Conservation (phyloP, 2,113 vertebrate genomes). For the Pithys albifrons region DNA sequence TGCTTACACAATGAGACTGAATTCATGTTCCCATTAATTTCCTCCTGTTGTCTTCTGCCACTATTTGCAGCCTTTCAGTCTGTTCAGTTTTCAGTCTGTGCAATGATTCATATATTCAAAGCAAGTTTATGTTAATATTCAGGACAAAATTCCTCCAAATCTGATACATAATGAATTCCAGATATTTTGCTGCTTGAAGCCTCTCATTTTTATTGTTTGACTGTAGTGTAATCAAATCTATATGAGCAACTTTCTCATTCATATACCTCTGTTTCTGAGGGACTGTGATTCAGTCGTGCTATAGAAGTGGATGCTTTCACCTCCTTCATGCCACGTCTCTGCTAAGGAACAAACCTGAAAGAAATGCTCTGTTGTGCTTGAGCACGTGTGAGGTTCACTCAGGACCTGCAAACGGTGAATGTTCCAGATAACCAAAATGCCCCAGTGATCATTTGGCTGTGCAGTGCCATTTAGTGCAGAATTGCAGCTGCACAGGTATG, state of each 20-base stretch:
- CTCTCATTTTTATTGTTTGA: background rate
- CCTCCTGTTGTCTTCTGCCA: background rate
- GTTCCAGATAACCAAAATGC: background rate
- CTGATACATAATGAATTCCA: background rate
- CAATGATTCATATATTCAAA: slow-evolving; percentile 1
- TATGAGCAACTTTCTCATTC: background rate
- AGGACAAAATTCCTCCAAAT: background rate
- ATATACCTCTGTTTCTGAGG: background rate
- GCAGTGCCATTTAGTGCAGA: background rate
- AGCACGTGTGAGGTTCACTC: background rate
- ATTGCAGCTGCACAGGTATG: background rate
- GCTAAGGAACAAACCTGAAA: background rate
- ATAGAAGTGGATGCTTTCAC: background rate
- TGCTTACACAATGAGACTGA: background rate
- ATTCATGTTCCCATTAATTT: background rate
- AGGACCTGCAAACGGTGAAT: background rate
- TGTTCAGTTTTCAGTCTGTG: background rate
- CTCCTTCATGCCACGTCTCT: background rate
- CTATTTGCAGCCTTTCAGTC: background rate
- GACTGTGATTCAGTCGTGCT: background rate
- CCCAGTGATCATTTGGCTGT: background rate
- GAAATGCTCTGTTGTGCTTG: background rate
- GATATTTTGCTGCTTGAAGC: background rate
- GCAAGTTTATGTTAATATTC: background rate
- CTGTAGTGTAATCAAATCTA: background rate